phyloP scores from a whole-genome alignment of 2,888 invertebrate genomes.

The Cephonodes hylas region DNA sequence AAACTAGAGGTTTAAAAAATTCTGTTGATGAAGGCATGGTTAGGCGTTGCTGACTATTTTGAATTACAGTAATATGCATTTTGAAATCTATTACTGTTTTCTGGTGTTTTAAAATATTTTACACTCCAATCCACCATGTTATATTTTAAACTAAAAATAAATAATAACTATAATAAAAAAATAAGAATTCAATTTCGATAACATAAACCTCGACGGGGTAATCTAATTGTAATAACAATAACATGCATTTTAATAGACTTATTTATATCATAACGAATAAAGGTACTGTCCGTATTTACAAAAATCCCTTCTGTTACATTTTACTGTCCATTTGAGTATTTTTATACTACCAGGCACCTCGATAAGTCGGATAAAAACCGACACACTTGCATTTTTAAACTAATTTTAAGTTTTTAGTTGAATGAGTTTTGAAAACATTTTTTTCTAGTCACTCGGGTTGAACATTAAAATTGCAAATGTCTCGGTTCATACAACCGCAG shows the following conservation, averaged over 20 bases:
- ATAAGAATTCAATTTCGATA: constrained; percentile 1
- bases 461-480: background rate
- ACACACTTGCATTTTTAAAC: background rate
- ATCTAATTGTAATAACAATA: constrained; percentile 1
- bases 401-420: background rate
- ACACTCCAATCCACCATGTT: background rate
- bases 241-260: constrained; percentile 6
- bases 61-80: too few species aligned
- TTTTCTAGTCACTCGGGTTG: background rate
- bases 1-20: too few species aligned
- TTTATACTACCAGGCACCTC: constrained; percentile 1
- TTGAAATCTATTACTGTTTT: too few species aligned
- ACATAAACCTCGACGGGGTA: constrained; percentile 2
- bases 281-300: constrained; percentile 14
- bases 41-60: too few species aligned
- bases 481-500: background rate
- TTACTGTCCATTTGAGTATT: constrained; percentile 13
- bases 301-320: constrained; percentile 3
- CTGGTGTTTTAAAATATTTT: background rate
- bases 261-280: constrained; percentile 10
- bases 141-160: background rate
- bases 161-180: background rate
- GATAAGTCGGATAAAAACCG: background rate
- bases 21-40: background rate
- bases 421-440: background rate